phyloP scores from a whole-genome alignment of 2,797 vertebrate species.

The Rhinatrema bivittatum region DNA sequence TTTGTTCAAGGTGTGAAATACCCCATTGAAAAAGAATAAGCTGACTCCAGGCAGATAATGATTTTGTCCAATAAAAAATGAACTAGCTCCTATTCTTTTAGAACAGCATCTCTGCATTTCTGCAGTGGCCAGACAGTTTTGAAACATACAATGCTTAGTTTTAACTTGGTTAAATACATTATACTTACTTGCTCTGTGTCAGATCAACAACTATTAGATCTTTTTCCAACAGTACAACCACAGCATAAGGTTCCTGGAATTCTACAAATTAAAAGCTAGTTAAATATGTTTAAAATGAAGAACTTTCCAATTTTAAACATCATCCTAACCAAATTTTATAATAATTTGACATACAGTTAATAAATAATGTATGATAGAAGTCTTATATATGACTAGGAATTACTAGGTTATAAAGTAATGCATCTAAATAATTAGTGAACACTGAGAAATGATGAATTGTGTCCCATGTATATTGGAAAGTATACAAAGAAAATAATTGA shows the following conservation, averaged over 20 bases:
- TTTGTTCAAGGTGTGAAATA: too few relatives aligned
- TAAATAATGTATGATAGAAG: not conserved
- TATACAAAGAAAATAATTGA: too few relatives aligned
- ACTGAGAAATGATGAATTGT: too few relatives aligned
- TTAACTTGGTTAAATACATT: too few relatives aligned
- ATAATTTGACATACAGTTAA: not conserved
- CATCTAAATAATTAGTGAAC: not conserved
- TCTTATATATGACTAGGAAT: not conserved
- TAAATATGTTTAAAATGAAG: not conserved
- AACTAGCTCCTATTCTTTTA: too few relatives aligned
- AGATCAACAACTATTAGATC: slow-evolving; percentile 94
- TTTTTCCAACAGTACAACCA: slow-evolving; percentile 92
- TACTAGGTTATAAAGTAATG: not conserved
- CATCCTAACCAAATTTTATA: not conserved
- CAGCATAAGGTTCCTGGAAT: slow-evolving; percentile 93
- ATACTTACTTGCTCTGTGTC: slow-evolving; percentile 92
- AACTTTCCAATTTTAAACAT: slow-evolving; percentile 15
- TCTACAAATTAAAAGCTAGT: slow-evolving; percentile 58
- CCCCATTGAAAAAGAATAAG: too few relatives aligned
- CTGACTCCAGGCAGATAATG: too few relatives aligned
- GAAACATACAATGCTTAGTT: too few relatives aligned
- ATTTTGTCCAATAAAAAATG: too few relatives aligned
- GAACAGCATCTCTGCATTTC: too few relatives aligned
- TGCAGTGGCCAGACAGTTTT: too few relatives aligned
- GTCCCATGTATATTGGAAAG: too few relatives aligned